phyloP scores from a whole-genome alignment of 2,797 vertebrate species.

The Manis pentadactyla region DNA sequence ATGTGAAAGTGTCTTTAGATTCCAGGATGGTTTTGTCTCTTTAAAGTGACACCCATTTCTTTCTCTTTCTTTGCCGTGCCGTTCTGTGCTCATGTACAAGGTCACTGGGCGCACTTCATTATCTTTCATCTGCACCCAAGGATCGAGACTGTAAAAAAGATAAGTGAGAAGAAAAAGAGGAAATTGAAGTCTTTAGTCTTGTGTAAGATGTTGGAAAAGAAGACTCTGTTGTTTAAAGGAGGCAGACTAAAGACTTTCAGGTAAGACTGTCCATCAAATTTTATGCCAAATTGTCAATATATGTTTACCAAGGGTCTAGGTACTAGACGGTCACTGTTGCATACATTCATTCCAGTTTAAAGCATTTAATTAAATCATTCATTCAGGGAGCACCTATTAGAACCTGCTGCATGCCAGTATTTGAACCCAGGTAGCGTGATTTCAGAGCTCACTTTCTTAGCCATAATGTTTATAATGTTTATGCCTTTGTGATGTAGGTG shows the following conservation, averaged over 20 bases:
- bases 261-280: background rate
- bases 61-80: background rate
- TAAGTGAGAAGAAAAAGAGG: constrained; percentile 50
- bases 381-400: background rate
- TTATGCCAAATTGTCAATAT: background rate
- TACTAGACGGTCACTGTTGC: background rate
- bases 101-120: constrained; percentile 37
- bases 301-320: background rate
- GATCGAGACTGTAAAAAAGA: constrained; percentile 57
- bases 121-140: constrained; percentile 42
- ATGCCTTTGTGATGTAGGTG: background rate
- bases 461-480: background rate
- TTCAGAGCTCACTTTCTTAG: background rate
- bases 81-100: background rate
- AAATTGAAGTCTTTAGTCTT: constrained; percentile 56
- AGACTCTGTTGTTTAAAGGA: constrained; percentile 30
- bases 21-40: constrained; percentile 11
- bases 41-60: constrained; percentile 54
- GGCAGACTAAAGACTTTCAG: background rate
- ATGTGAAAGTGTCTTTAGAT: background rate
- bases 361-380: background rate
- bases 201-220: background rate
- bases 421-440: background rate
- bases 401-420: background rate
- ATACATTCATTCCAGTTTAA: background rate